These are phyloP conservation scores for Mastigias papua DNA, from an alignment of 30 jellyfish, hydroid and myxozoan genomes.

Conservation along the genomic window DNA sequence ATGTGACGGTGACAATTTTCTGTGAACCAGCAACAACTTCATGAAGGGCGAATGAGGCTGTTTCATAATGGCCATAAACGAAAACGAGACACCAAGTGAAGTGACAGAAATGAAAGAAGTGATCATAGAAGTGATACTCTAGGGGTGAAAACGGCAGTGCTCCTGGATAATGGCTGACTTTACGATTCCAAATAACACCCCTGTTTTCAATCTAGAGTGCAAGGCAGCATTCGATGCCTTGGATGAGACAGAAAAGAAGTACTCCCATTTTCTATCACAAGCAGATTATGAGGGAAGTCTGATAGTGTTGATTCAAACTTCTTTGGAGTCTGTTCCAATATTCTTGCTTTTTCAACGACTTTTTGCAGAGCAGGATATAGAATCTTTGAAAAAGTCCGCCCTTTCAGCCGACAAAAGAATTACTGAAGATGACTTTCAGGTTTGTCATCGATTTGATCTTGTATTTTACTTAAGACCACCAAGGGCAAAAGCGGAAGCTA, in stretches of 20 bases:
- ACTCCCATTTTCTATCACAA: conserved; percentile 79
- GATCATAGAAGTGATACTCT: background rate
- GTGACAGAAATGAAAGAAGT: background rate
- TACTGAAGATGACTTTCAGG: conserved; percentile 88
- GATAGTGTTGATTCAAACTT: conserved; percentile 87
- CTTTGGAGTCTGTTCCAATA: conserved; percentile 84
- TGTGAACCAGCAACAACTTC: background rate
- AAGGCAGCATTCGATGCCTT: conserved; percentile 75
- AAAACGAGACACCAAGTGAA: background rate
- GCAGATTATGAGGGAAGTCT: conserved; percentile 89
- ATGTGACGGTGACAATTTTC: too few species aligned
- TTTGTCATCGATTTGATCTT: conserved; percentile 4
- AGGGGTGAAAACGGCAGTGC: too few species aligned
- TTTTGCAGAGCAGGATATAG: conserved; percentile 68
- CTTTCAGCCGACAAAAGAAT: conserved; percentile 69
- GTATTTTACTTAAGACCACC: too few species aligned
- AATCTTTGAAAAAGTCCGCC: conserved; percentile 61
- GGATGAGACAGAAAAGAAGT: conserved; percentile 71
- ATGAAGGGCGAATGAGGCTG: background rate
- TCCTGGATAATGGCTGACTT: conserved; percentile 37
- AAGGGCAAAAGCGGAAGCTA: too few species aligned
- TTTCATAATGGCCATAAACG: background rate
- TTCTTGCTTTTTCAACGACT: conserved; percentile 81
- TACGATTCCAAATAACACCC: conserved; percentile 69
- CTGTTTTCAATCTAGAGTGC: conserved; percentile 76